phyloP scores from a whole-genome alignment of 64 coral and sea anemone genomes.

The Montipora efflorescens region DNA sequence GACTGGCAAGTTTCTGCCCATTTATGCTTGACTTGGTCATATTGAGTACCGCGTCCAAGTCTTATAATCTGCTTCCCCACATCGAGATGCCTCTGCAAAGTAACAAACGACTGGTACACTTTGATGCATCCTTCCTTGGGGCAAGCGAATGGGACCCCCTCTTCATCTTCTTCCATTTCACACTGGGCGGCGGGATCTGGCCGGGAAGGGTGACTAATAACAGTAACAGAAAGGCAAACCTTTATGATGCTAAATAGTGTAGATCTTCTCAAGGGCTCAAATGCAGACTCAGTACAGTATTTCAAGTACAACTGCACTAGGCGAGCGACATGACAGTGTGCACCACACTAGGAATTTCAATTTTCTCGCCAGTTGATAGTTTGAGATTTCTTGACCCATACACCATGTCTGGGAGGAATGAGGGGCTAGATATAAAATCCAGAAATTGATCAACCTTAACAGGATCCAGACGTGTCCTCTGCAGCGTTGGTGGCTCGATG shows the following conservation, averaged over 20 bases:
- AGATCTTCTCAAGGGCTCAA: conserved; percentile 19
- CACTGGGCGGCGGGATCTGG: no score
- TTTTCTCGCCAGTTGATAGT: conserved; percentile 26
- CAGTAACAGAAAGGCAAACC: background rate
- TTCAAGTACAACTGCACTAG: conserved; percentile 29
- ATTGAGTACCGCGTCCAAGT: no score
- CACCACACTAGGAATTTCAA: conserved; percentile 65
- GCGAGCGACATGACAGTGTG: background rate
- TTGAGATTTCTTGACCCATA: conserved; percentile 44
- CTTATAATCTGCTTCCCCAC: no score
- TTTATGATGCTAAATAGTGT: conserved; percentile 39
- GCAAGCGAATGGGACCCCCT: no score
- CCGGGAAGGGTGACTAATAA: background rate
- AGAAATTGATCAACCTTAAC: conserved; percentile 61
- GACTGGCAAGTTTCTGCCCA: background rate
- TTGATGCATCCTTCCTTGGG: no score
- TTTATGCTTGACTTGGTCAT: no score
- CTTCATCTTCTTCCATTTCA: no score
- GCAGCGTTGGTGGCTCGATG: background rate
- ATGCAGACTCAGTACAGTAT: background rate
- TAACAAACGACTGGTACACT: no score
- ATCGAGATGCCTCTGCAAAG: no score
- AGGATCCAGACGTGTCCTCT: background rate
- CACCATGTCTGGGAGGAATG: conserved; percentile 35
- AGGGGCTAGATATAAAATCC: conserved; percentile 52